phyloP scores from a whole-genome alignment of 2,888 invertebrate species.

The Pollenia amentaria region DNA sequence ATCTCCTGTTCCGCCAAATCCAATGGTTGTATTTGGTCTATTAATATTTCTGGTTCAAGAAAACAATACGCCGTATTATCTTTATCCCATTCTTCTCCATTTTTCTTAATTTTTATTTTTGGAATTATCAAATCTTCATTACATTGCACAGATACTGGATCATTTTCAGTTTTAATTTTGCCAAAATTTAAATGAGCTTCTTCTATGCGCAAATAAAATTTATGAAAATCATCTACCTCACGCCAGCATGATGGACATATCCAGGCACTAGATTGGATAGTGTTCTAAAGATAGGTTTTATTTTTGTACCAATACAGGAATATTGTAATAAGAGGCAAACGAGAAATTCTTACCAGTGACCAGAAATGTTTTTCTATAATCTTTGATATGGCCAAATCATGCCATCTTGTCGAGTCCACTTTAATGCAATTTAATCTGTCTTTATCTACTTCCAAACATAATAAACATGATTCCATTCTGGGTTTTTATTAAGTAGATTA shows the following conservation, averaged over 20 bases:
- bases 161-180: slow-evolving; percentile 59
- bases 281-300: slow-evolving; percentile 4
- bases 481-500: background rate
- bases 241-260: slow-evolving; percentile 79
- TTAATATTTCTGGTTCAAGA: slow-evolving; percentile 30
- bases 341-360: slow-evolving; percentile 45
- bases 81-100: background rate
- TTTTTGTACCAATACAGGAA: background rate
- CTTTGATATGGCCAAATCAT: slow-evolving; percentile 25
- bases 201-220: slow-evolving; percentile 78
- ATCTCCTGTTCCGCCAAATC: slow-evolving; percentile 21
- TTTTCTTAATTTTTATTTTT: background rate
- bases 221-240: slow-evolving; percentile 77
- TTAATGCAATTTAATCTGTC: slow-evolving; percentile 35
- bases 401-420: slow-evolving; percentile 46
- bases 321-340: background rate
- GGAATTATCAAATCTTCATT: slow-evolving; percentile 5
- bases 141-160: background rate
- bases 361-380: slow-evolving; percentile 59
- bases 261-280: slow-evolving; percentile 32
- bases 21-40: background rate
- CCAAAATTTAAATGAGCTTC: slow-evolving; percentile 76
- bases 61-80: background rate
- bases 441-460: slow-evolving; percentile 58
- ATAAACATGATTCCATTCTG: slow-evolving; percentile 47